Evolutionary conservation across 92 coral and sea anemone species (phyloP), one percentile per base, ranked within the genome.

Genomic region (Galaxea fascicularis): DNA sequence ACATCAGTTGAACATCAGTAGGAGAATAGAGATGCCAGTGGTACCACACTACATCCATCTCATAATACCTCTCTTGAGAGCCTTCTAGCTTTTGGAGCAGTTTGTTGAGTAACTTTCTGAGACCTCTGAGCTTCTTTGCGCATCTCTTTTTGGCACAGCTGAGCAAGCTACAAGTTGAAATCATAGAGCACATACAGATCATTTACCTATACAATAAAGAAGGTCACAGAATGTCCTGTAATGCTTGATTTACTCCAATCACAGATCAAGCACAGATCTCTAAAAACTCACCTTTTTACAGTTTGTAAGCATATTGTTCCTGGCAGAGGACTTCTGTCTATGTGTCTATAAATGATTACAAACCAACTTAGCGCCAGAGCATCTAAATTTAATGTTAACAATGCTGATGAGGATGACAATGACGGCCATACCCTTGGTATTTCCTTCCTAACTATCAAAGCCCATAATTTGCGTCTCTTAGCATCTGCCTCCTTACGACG

Each of bases 111-210:
- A 30, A 97, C 90, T 65, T 95, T 97, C 82, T 97, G 99, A 12
- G 99, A 97, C 17, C 99, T 87, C 80, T 94, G 87, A 30, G 98
- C 99, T 82, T 97, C 99, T 73, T 95, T 87, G 41, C 98, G 89
- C 95, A 94, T 94, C 87, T 97, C 99, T 54, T 94, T 97, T 86
- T 94, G 98, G 83, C 99, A 97, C 59, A 94, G 78, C 84, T 97
- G 99, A 15, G 99, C 99, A 87, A 97, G 91, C 99, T 97, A 31
- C 22, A 80, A 30, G 29, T 8, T 25, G 70, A 28, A 60, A 22
- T 21, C 14, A 13, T 15, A 49, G 56, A 49, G 14, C 56, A 49
- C 14, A 49, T 49, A 11, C 56, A 49, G 2, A 15, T 15, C 13
- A 10, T 35, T 2, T 35, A 35, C 41, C 2, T 35, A 6, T 35